Evolutionary conservation across 2,888 invertebrate genomes (phyloP).

Genomic region (Melinaea menophilus): DNA sequence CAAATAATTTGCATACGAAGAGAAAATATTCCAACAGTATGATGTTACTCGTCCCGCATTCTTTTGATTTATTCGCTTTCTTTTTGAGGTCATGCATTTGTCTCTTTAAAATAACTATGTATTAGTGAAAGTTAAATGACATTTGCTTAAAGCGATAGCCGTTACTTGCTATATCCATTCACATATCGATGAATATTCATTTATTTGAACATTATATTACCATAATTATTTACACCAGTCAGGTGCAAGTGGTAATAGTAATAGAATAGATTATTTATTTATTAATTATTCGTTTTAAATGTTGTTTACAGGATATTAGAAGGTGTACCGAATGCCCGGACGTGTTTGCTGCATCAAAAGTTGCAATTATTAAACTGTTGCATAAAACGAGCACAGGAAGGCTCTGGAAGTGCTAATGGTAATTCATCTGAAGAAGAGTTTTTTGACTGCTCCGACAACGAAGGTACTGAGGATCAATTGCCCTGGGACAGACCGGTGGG

Average conservation of each 20-base stretch:
- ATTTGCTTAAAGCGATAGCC: constrained; percentile 50
- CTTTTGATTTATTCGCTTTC: constrained; percentile 65
- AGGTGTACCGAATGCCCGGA: constrained; percentile 91
- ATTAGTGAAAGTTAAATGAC: constrained; percentile 62
- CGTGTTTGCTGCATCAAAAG: constrained; percentile 96
- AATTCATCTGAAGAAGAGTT: constrained; percentile 83
- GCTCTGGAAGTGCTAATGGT: constrained; percentile 62
- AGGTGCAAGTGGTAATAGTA: background rate
- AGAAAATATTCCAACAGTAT: constrained; percentile 53
- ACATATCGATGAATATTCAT: no score
- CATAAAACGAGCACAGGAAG: constrained; percentile 78
- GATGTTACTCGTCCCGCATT: constrained; percentile 42
- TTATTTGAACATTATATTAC: no score
- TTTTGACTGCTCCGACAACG: constrained; percentile 85
- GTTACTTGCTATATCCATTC: constrained; percentile 29
- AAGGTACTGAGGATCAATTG: constrained; percentile 69
- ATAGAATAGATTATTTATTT: background rate
- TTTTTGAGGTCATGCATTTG: constrained; percentile 58
- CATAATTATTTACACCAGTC: no score
- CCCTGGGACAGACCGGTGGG: constrained; percentile 65
- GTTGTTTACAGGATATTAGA: constrained; percentile 82
- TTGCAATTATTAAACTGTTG: constrained; percentile 92
- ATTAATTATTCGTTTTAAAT: constrained; percentile 6
- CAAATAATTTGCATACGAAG: constrained; percentile 50
- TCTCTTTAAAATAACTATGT: constrained; percentile 48